Evolutionary conservation across 2,888 invertebrate species (phyloP).

Genomic region (Orthosia gothica): DNA sequence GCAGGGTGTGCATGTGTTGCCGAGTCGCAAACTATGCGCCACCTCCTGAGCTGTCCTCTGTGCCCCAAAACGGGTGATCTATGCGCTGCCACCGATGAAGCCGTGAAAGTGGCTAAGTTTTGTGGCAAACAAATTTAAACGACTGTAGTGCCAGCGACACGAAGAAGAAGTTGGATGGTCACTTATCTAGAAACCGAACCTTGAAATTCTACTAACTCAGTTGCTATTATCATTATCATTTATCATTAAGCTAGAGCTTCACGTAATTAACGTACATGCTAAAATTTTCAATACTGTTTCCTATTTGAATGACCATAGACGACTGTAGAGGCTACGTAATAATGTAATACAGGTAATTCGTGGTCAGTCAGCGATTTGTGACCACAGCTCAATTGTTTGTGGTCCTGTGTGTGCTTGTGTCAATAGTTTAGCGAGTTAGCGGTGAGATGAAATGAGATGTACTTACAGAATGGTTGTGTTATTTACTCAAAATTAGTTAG

Average conservation of each 20-base stretch:
- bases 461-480: background rate
- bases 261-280: background rate
- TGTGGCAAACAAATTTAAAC: no score
- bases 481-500: background rate
- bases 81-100: no score
- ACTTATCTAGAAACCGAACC: background rate
- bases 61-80: no score
- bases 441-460: slow-evolving; percentile 31
- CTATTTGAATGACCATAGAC: background rate
- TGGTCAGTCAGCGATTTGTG: slow-evolving; percentile 37
- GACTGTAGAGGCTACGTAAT: background rate
- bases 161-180: background rate
- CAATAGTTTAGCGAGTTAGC: slow-evolving; percentile 40
- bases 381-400: slow-evolving; percentile 51
- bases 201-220: background rate
- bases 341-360: slow-evolving; percentile 16
- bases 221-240: no score
- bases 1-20: no score
- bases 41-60: no score
- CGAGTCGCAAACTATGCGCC: no score
- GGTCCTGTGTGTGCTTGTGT: slow-evolving; percentile 36
- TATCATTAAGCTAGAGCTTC: no score
- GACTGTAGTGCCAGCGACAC: no score
- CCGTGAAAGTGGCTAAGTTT: no score
- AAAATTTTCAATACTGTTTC: background rate